Evolutionary conservation across 2,888 invertebrate genomes (phyloP), one percentile per base, ranked within the genome.

Genomic region (Lysandra bellargus): DNA sequence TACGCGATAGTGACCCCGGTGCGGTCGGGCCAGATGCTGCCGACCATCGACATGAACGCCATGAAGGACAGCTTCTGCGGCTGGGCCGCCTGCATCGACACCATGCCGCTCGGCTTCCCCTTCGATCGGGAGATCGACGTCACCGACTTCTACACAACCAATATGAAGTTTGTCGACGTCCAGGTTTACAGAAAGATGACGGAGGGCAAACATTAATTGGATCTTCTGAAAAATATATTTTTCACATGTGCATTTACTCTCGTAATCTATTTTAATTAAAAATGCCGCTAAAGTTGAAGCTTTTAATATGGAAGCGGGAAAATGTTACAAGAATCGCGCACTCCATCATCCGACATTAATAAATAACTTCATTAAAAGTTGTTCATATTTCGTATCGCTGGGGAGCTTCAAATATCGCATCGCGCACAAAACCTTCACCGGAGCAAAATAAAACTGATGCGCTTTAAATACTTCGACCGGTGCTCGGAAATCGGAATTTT

Each of bases 21-120:
- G 72, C 94, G 92, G 83, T 92, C 91, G 60, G 95, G 95, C 80
- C 88, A 90, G 79, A 87, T 94, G 2, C 89, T 95, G 74, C 91
- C 92, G 14, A 86, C 81, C 76, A 88, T 95, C 77, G 95, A 95
- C 85, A 88, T 93, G 83, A 90, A 88, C 83, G 88, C 90, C 81
- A 92, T 92, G 88, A 94, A 95, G 86, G 91, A 93, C 78, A 95
- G 92, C 83, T 89, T 95, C 81, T 95, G 95, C 83, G 93, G 93
- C 85, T 96, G 95, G 88, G 87, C 95, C 85, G 92, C 90, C 6
- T 94, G 93, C 82, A 89, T 96, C 82, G 97, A 97, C 89, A 95
- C 93, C 78, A 95, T 95, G 87, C 95, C 97, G 1, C 93, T 96
- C 83, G 97, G 97, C 80, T 98, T 96, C 95, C 97, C 97, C 83